These are phyloP conservation scores for Vicugna pacos DNA, from an alignment of 2,113 vertebrate species.

Conservation along the genomic window DNA sequence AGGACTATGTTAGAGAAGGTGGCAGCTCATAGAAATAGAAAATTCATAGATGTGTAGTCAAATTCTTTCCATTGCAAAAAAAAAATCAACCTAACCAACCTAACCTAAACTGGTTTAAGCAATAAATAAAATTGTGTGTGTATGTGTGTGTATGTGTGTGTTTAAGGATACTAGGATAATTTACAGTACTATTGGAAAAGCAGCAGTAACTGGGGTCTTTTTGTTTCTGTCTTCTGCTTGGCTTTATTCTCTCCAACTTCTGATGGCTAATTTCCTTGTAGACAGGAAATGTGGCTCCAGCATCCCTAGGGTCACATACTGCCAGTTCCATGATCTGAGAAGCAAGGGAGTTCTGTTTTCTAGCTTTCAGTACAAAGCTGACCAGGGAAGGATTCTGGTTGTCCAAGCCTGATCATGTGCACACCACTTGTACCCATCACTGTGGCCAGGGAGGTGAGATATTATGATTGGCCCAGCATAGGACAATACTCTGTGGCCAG, in stretches of 20 bases:
- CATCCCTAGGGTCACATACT: neutral
- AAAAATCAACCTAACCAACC: neutral
- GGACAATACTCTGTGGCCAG: neutral
- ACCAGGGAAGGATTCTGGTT: conserved; percentile 28
- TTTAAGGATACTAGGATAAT: neutral
- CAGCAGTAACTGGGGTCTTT: neutral
- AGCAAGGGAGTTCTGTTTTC: neutral
- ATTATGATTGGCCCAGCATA: neutral
- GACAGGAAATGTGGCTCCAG: neutral
- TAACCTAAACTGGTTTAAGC: neutral
- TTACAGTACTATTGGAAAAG: neutral
- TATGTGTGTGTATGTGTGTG: neutral
- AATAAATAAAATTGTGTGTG: neutral
- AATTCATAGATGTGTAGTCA: neutral
- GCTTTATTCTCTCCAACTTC: neutral
- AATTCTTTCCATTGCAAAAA: conserved; percentile 32
- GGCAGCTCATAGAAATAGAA: neutral
- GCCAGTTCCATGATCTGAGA: neutral
- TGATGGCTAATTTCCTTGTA: neutral
- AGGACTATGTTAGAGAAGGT: neutral
- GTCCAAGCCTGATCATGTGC: neutral
- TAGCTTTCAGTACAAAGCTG: neutral
- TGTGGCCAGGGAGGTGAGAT: neutral
- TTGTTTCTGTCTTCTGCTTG: neutral
- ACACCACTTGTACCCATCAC: neutral